Percentiles rank a stretch among this genome's conserved stretches.
Conservation (phyloP, 2,113 vertebrate genomes). For the Acrocephalus arundinaceus region DNA sequence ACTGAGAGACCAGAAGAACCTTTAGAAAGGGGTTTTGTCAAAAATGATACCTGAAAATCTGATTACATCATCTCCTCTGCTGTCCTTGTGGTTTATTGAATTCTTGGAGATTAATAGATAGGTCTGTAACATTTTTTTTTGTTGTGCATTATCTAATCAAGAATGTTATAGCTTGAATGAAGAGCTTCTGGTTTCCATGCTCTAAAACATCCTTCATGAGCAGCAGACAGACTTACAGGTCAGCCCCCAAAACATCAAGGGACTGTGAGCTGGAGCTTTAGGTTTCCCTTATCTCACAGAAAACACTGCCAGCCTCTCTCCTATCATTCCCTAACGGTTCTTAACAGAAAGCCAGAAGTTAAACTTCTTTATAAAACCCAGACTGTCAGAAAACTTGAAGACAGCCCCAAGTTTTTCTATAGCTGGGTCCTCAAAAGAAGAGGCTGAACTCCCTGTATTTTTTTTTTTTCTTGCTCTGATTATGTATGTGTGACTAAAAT, state of each 20-base stretch:
- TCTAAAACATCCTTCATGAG: background rate
- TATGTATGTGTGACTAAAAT: background rate
- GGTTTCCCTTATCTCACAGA: constrained; percentile 22
- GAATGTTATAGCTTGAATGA: background rate
- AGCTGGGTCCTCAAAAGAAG: background rate
- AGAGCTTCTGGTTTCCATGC: background rate
- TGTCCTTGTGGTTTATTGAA: background rate
- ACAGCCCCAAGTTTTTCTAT: background rate
- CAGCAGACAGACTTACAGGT: background rate
- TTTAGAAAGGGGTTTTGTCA: background rate
- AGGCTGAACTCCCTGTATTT: background rate
- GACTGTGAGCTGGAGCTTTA: background rate
- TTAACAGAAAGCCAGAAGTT: constrained; percentile 42
- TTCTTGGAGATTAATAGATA: background rate
- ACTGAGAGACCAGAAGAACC: background rate
- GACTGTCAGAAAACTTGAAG: background rate
- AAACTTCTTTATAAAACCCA: background rate
- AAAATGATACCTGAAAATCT: background rate
- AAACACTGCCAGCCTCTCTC: background rate
- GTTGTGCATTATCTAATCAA: background rate
- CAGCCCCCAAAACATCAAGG: background rate
- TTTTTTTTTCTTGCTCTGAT: background rate
- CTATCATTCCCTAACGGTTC: constrained; percentile 14
- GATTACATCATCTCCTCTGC: background rate
- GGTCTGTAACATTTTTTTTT: background rate